phyloP scores from a whole-genome alignment of 2,113 vertebrate species.

The Scartelaos histophorus region DNA sequence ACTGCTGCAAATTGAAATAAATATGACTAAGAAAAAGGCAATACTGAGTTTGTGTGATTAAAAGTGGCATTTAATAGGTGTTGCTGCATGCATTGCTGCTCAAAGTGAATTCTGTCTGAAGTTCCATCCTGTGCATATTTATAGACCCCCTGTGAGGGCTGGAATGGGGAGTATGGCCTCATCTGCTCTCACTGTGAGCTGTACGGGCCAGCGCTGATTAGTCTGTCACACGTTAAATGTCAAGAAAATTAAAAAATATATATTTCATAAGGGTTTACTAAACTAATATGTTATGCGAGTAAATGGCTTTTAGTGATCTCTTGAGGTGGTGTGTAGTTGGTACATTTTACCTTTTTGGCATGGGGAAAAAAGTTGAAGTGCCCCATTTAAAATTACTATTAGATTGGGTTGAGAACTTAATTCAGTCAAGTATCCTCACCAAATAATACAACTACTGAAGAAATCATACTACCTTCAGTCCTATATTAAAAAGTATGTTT shows the following conservation, averaged over 20 bases:
- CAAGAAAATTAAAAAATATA: neutral
- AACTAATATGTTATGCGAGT: neutral
- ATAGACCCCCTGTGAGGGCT: slow-evolving; percentile 1
- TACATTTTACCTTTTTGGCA: no score
- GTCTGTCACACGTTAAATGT: neutral
- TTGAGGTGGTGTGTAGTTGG: no score
- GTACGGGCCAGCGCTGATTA: neutral
- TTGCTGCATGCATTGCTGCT: neutral
- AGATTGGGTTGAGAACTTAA: no score
- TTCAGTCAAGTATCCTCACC: no score
- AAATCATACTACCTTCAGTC: no score
- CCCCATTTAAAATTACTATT: no score
- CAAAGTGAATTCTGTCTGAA: neutral
- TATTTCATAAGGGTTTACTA: neutral
- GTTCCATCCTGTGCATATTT: slow-evolving; percentile 3
- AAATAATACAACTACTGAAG: no score
- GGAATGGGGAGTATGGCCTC: slow-evolving; percentile 4
- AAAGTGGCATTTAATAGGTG: neutral
- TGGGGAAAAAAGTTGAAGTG: no score
- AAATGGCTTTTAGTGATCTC: no score
- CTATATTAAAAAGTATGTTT: no score
- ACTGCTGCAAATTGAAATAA: neutral
- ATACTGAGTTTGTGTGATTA: neutral
- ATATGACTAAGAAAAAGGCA: neutral
- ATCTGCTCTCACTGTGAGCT: neutral